These are phyloP conservation scores for Xylota sylvarum DNA, from an alignment of 2,888 invertebrate species.

Conservation along the genomic window DNA sequence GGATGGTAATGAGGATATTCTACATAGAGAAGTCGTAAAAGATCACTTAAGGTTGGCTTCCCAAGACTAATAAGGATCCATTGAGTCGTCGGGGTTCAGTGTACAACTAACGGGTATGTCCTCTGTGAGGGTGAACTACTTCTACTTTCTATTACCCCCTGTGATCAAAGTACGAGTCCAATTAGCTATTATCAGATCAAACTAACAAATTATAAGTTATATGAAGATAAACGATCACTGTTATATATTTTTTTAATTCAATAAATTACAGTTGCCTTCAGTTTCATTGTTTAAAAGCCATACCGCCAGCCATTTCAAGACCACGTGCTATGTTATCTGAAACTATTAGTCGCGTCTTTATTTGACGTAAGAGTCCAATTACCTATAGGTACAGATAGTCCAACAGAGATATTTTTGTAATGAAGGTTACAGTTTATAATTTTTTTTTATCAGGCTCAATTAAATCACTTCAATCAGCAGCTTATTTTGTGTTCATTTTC, in stretches of 20 bases:
- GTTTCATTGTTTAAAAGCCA: not conserved
- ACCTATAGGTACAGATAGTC: not conserved
- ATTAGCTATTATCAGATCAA: not conserved
- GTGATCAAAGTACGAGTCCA: not conserved
- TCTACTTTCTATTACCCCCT: not conserved
- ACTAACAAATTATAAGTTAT: not conserved
- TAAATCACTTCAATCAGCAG: slow-evolving; percentile 1
- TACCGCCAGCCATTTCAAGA: not conserved
- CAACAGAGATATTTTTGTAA: not conserved
- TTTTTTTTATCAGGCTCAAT: not conserved
- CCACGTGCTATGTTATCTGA: not conserved
- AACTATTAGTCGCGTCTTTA: not conserved
- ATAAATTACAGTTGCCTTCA: not conserved
- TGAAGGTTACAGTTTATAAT: not conserved
- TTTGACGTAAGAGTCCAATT: not conserved
- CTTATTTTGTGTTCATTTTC: not conserved
- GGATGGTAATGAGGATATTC: slow-evolving; percentile 9
- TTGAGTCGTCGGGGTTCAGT: not conserved
- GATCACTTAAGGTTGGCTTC: not conserved
- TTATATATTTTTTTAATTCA: not conserved
- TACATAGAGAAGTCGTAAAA: slow-evolving; percentile 20
- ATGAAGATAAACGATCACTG: not conserved
- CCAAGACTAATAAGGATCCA: not conserved
- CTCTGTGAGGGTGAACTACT: not conserved
- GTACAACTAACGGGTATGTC: not conserved